Conservation (phyloP, 2,797 vertebrate genomes). For the Clarias laeviceps region DNA sequence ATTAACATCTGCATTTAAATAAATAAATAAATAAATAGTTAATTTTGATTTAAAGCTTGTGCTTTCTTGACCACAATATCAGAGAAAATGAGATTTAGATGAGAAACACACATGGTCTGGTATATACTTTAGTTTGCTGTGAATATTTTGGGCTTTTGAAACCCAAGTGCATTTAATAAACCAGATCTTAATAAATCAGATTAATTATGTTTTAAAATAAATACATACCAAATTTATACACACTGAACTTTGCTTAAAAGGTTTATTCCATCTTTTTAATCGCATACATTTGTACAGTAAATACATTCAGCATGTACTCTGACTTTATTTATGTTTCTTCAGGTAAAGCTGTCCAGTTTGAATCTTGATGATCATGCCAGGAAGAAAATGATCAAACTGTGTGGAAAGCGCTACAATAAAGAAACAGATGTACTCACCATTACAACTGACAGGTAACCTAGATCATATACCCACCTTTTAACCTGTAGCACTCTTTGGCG, state of each 20-base stretch:
- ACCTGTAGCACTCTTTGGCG: neutral
- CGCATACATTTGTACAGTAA: neutral
- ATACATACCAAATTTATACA: neutral
- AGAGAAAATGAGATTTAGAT: neutral
- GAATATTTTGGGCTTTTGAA: neutral
- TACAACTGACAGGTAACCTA: slow-evolving; percentile 82
- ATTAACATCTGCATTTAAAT: neutral
- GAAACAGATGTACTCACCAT: slow-evolving; percentile 84
- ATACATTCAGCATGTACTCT: neutral
- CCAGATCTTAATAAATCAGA: too few species aligned
- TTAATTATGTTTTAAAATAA: neutral
- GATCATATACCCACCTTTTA: neutral
- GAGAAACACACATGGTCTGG: neutral
- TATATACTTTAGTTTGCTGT: neutral
- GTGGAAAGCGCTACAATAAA: slow-evolving; percentile 82
- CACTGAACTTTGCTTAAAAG: neutral
- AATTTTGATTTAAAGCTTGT: neutral
- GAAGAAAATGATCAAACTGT: slow-evolving; percentile 90
- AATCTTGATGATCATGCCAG: slow-evolving; percentile 92
- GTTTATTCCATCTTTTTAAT: neutral
- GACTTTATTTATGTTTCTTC: neutral
- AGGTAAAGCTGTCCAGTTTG: slow-evolving; percentile 90
- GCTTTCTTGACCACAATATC: neutral
- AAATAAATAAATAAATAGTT: neutral
- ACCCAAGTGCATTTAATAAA: too few species aligned